Evolutionary conservation across 2,888 invertebrate genomes (phyloP), one percentile per base, ranked within the genome.

Genomic region (Tolmerus cingulatus): DNA sequence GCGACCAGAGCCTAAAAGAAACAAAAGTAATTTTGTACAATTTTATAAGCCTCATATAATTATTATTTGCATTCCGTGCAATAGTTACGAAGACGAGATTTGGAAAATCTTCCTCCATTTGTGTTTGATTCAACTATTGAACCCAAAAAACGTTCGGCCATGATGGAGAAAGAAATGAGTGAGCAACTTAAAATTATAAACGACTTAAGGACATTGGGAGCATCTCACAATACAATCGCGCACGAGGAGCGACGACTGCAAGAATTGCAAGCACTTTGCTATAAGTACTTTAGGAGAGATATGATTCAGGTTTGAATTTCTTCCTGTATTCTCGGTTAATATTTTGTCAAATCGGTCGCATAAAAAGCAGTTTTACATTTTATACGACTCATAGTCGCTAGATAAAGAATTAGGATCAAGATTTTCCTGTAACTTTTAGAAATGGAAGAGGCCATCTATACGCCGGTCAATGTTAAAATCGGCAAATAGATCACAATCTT

Each of bases 111-210:
- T 81, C 97, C 98, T 0, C 95, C 96, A 8, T 97, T 97, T 92
- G 95, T 97, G 86, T 96, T 97, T 90, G 97, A 97, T 93, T 95
- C 96, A 16, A 95, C 95, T 8, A 93, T 97, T 76, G 97, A 97
- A 91, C 95, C 97, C 16, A 96, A 96, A 91, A 96, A 96, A 91
- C 95, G 98, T 19, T 97, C 98, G n/a, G 96, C 97, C 91, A 94
- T 98, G 88, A 97, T 98, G 90, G 98, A 99, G 93, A 97, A 97
- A 91, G 98, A 98, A 93, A 98, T 99, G 98, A 98, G 97, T 91
- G 98, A 99, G 92, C 98, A 99, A 92, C 97, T 98, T 14, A 97
- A 97, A 93, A 96, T 98, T 87, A 98, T 99, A 88, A 98, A 97
- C 91, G 98, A 98, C 92, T 93, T 99, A 89, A 94, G 97, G 90